Base-by-base conservation (phyloP, 2,888 invertebrate genomes). In the Teleiodes luculella region DNA sequence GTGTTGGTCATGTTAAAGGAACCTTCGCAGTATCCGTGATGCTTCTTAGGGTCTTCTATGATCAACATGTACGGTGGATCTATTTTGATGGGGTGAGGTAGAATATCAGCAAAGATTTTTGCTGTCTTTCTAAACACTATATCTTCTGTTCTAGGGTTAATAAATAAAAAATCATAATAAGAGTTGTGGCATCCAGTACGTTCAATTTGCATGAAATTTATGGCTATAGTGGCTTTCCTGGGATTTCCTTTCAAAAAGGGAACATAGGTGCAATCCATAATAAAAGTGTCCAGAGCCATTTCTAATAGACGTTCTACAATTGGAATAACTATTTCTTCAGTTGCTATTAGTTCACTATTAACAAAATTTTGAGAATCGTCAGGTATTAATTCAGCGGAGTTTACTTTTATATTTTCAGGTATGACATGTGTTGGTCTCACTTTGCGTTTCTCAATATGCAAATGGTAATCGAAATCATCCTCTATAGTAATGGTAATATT, bases 11-110 rank as follows among this genome's bases (percentile, higher is more conserved):
- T 60, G 30, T 61, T 59, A 56, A 88, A 76, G 45, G 57, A 31
- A 58, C 77, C 81, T 68, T 76, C 61, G 58, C 70, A 78, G 64
- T 67, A 74, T 6, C 87, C 87, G 56, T 79, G 70, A n/a, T 30
- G 59, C n/a, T 76, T 53, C 30, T 72, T 67, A 3, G 80, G 72
- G 24, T 65, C 36, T 0, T 78, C 69, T 83, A 88, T 83, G 56
- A 86, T 86, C 54, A 88, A 66, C 35, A 87, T 63, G 5, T 13
- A 13, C 45, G 55, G 35, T 1, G 88, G 88, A 11, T 59, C 11
- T 61, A 88, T 71, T 61, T 67, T 54, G 55, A 88, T 64, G 10
- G 87, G 86, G 66, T 82, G 74, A 4, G 80, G 73, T 47, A 84
- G 62, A 53, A 81, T 68, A 65, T 86, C 83, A 13, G 78, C 78